A percentile compares a stretch with the other conserved stretches of the same genome.
Conservation (phyloP, 2,797 vertebrate species). For the Novumbra hubbsi region DNA sequence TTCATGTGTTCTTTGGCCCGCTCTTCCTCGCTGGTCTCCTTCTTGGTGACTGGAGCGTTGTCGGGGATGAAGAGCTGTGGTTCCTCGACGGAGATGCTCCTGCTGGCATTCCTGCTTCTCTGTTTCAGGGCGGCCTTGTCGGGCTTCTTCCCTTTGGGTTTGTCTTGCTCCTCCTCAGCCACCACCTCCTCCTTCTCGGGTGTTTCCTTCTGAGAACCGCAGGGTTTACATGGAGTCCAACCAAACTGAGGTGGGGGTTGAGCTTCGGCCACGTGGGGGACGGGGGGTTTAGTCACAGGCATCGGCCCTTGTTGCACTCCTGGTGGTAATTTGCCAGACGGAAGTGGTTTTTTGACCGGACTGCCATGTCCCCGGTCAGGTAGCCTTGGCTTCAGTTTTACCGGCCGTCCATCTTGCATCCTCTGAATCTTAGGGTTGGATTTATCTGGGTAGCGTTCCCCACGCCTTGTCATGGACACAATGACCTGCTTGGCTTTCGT, state of each 20-base stretch:
- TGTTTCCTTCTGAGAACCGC: slow-evolving; percentile 57
- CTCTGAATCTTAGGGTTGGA: slow-evolving; percentile 82
- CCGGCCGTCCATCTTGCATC: slow-evolving; percentile 60
- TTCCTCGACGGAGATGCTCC: slow-evolving; percentile 91
- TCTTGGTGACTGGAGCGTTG: slow-evolving; percentile 88
- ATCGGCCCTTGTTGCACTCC: slow-evolving; percentile 60
- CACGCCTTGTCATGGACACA: slow-evolving; percentile 74
- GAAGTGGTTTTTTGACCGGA: slow-evolving; percentile 61
- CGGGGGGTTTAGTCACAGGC: slow-evolving; percentile 38
- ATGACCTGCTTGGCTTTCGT: slow-evolving; percentile 63
- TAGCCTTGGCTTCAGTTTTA: slow-evolving; percentile 67
- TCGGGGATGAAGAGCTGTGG: slow-evolving; percentile 95
- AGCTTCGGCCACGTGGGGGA: slow-evolving; percentile 55
- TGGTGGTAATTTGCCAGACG: slow-evolving; percentile 56
- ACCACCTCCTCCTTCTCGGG: slow-evolving; percentile 65
- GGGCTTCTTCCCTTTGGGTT: slow-evolving; percentile 80
- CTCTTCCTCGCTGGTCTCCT: slow-evolving; percentile 66
- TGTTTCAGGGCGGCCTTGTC: slow-evolving; percentile 86
- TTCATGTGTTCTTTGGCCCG: slow-evolving; percentile 3
- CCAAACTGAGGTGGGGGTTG: slow-evolving; percentile 65
- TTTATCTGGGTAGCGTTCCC: slow-evolving; percentile 63
- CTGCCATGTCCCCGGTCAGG: slow-evolving; percentile 54
- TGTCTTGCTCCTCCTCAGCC: slow-evolving; percentile 79
- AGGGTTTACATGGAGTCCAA: slow-evolving; percentile 50
- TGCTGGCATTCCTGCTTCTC: slow-evolving; percentile 80